Conservation (phyloP, 2,888 invertebrate species). For the Tillus elongatus region DNA sequence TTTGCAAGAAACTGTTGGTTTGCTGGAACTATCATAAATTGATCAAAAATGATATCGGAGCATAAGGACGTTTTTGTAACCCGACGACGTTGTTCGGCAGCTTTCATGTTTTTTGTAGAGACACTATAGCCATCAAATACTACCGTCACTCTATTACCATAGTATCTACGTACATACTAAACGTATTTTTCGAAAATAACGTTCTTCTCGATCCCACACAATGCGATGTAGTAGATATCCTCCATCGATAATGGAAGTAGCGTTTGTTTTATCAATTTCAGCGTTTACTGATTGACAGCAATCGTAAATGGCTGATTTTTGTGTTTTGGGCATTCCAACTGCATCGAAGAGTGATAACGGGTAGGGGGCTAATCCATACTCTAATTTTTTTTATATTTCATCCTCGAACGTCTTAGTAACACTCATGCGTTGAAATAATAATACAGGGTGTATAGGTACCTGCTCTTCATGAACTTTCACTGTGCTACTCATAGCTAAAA, state of each 20-base stretch:
- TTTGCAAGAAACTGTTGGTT: too few relatives aligned
- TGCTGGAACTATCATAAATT: too few relatives aligned
- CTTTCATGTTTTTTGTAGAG: too few relatives aligned
- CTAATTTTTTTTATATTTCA: conserved; percentile 12
- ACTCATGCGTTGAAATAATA: conserved; percentile 9
- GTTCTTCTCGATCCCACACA: conserved; percentile 13
- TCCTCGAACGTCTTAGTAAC: conserved; percentile 7
- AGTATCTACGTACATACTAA: conserved; percentile 24
- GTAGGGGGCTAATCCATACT: conserved; percentile 10
- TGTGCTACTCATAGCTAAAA: conserved; percentile 26
- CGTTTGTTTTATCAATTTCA: conserved; percentile 9
- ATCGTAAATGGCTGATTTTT: conserved; percentile 9
- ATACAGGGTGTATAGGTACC: conserved; percentile 18
- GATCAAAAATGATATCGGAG: too few relatives aligned
- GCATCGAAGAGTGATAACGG: conserved; percentile 11
- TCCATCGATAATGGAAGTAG: conserved; percentile 12
- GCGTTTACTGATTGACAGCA: conserved; percentile 9
- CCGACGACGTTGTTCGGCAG: too few relatives aligned
- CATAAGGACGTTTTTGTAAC: too few relatives aligned
- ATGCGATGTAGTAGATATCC: conserved; percentile 12
- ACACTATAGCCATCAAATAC: conserved; percentile 20
- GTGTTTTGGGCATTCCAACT: conserved; percentile 9
- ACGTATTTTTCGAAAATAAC: conserved; percentile 15
- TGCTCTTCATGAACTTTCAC: conserved; percentile 31
- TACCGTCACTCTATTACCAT: conserved; percentile 20